Conservation (phyloP, 1,140 invertebrate genomes). For the Drosophila cardini region DNA sequence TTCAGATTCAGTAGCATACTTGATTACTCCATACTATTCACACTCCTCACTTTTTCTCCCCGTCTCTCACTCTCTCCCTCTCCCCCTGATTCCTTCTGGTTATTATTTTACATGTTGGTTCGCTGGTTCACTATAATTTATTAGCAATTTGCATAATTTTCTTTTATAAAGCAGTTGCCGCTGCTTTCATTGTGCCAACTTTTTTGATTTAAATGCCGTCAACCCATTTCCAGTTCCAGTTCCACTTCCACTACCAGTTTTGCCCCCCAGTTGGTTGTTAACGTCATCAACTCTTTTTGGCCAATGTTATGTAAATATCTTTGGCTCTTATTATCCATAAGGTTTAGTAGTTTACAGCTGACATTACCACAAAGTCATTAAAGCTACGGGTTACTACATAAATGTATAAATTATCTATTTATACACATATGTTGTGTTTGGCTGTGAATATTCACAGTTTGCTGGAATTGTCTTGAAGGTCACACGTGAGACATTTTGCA, state of each 20-base stretch:
- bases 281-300: slow-evolving; percentile 70
- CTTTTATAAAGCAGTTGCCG: slow-evolving; percentile 75
- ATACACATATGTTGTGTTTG: neutral
- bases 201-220: slow-evolving; percentile 63
- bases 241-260: too few relatives aligned
- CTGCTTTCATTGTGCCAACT: slow-evolving; percentile 56
- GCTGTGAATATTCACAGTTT: slow-evolving; percentile 8
- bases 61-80: too few relatives aligned
- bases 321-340: slow-evolving; percentile 54
- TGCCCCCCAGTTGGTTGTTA: slow-evolving; percentile 20
- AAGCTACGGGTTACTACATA: slow-evolving; percentile 29
- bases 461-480: slow-evolving; percentile 22
- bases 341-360: slow-evolving; percentile 61
- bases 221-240: neutral
- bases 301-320: slow-evolving; percentile 76
- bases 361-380: slow-evolving; percentile 56
- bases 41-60: neutral
- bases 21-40: slow-evolving; percentile 5
- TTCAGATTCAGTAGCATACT: slow-evolving; percentile 28
- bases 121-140: slow-evolving; percentile 81
- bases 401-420: slow-evolving; percentile 1
- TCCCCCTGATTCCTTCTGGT: slow-evolving; percentile 31
- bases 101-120: slow-evolving; percentile 83
- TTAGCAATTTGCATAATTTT: slow-evolving; percentile 84
- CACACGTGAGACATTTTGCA: slow-evolving; percentile 6